Conservation (phyloP, 2,113 vertebrate species). For the Callocephalon fimbriatum region DNA sequence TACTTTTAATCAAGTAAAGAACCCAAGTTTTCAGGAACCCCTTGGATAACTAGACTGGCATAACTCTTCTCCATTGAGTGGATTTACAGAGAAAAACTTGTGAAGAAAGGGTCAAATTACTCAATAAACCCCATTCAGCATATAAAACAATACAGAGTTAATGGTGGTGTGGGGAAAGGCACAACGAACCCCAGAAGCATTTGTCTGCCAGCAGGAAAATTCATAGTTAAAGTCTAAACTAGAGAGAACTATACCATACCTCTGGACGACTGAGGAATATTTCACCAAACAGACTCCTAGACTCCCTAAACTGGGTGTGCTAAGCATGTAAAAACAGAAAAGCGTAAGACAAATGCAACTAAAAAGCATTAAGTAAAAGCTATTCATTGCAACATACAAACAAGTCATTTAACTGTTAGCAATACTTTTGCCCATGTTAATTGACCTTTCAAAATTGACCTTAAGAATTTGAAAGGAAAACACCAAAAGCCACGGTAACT, state of each 20-base stretch:
- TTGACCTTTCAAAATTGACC: not conserved
- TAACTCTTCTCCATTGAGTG: not conserved
- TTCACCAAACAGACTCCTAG: constrained; percentile 83
- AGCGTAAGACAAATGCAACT: constrained; percentile 74
- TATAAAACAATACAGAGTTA: not conserved
- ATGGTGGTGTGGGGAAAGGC: not conserved
- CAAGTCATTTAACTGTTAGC: constrained; percentile 25
- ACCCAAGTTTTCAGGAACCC: not conserved
- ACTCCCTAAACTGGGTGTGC: constrained; percentile 80
- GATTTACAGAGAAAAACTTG: not conserved
- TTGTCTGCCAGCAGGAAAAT: constrained; percentile 49
- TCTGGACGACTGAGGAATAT: constrained; percentile 79
- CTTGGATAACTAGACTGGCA: not conserved
- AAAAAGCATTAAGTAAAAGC: constrained; percentile 71
- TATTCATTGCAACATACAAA: constrained; percentile 64
- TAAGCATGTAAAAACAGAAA: constrained; percentile 80
- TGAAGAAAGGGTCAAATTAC: not conserved
- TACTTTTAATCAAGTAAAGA: not conserved
- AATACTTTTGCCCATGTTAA: not conserved
- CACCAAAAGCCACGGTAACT: not conserved
- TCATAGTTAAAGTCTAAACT: constrained; percentile 71
- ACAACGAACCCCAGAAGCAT: not conserved
- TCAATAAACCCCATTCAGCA: not conserved
- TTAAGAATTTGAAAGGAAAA: not conserved
- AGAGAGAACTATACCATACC: constrained; percentile 77